Conservation (phyloP, 1,140 invertebrate genomes). For the Bombus confusus region DNA sequence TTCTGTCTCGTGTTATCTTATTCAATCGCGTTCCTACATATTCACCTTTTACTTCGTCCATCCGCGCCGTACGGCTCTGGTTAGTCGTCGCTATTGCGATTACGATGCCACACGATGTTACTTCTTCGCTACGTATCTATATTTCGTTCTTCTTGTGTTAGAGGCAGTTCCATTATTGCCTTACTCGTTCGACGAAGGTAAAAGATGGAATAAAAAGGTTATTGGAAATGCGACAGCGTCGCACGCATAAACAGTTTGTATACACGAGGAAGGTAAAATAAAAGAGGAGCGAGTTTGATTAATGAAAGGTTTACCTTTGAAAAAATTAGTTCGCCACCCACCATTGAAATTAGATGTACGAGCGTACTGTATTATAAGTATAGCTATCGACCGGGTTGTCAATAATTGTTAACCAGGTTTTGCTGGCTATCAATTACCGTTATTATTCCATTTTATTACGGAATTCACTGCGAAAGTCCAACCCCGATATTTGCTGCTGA, state of each 20-base stretch:
- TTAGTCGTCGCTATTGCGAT: neutral
- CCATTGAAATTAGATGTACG: neutral
- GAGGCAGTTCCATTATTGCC: neutral
- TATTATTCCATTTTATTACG: conserved; percentile 39
- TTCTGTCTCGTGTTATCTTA: conserved; percentile 54
- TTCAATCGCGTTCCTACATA: conserved; percentile 56
- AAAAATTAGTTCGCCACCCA: neutral
- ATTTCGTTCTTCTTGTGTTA: neutral
- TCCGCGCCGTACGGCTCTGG: neutral
- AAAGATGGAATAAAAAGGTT: neutral
- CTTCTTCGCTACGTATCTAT: neutral
- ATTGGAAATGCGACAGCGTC: neutral
- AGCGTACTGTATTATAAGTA: too few species aligned
- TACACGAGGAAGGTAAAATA: neutral
- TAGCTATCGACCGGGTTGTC: too few species aligned
- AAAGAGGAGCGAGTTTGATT: neutral
- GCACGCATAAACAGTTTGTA: neutral
- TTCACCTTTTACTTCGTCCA: conserved; percentile 46
- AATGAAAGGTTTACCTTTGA: neutral
- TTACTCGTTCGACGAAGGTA: neutral
- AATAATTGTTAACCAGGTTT: neutral
- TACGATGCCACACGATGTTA: neutral
- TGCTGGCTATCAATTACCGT: neutral
- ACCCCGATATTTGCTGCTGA: conserved; percentile 9
- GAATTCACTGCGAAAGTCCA: conserved; percentile 1